phyloP scores from a whole-genome alignment of 2,113 vertebrate genomes.

The Apus apus region DNA sequence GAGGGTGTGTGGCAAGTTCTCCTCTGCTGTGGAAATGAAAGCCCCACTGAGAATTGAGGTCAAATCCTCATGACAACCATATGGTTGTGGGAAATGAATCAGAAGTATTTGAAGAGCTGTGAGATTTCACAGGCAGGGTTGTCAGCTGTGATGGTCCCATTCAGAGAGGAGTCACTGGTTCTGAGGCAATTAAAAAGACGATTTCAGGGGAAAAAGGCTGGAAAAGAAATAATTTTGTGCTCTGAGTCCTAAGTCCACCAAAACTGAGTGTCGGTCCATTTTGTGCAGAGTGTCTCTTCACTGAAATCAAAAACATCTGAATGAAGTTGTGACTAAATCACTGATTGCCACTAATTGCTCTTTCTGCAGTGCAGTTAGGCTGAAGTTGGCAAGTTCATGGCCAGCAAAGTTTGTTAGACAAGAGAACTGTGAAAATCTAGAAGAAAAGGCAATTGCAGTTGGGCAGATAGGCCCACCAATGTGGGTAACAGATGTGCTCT shows the following conservation, averaged over 20 bases:
- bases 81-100: background rate
- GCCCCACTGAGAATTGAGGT: background rate
- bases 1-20: background rate
- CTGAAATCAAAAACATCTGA: background rate
- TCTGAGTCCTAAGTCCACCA: background rate
- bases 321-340: background rate
- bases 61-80: constrained; percentile 34
- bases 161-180: background rate
- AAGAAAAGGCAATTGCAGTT: background rate
- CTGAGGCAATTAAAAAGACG: background rate
- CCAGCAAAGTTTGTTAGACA: background rate
- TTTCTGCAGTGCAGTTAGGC: background rate
- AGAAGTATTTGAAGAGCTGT: background rate
- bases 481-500: background rate
- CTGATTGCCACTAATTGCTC: background rate
- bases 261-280: background rate
- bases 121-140: background rate
- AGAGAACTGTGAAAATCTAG: background rate
- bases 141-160: background rate
- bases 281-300: background rate
- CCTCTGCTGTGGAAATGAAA: background rate
- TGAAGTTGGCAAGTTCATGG: background rate
- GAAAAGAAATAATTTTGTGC: background rate
- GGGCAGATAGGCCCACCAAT: background rate
- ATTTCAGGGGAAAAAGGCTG: background rate